phyloP scores from a whole-genome alignment of 1,140 invertebrate genomes.

The Drosophila teissieri region DNA sequence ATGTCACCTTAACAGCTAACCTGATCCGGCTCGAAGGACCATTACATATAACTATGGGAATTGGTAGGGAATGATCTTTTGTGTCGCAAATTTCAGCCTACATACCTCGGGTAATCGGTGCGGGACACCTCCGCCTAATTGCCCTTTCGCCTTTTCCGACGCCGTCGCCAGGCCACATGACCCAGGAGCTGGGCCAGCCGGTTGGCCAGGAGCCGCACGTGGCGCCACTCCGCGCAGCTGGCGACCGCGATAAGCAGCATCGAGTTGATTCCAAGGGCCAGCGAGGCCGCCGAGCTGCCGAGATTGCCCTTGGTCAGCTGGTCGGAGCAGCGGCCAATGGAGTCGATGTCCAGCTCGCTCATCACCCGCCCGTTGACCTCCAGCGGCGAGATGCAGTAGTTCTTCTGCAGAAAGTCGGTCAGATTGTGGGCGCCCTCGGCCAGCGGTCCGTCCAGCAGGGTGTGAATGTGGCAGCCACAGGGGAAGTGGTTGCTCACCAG shows the following conservation, averaged over 20 bases:
- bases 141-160: conserved; percentile 64
- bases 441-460: conserved; percentile 89
- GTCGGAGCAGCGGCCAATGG: conserved; percentile 88
- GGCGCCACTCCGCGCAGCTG: conserved; percentile 70
- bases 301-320: conserved; percentile 88
- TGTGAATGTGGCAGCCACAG: conserved; percentile 92
- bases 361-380: conserved; percentile 91
- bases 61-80: too few relatives aligned
- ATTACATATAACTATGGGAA: background rate
- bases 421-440: conserved; percentile 87
- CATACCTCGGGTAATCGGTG: background rate
- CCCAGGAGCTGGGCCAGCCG: conserved; percentile 49
- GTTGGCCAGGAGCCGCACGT: conserved; percentile 40
- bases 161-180: conserved; percentile 58
- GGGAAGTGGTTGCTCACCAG: conserved; percentile 92
- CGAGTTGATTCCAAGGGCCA: conserved; percentile 70
- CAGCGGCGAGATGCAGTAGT: conserved; percentile 93
- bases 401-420: conserved; percentile 89
- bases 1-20: too few relatives aligned
- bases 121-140: conserved; percentile 25
- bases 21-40: background rate
- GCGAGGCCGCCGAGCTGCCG: conserved; percentile 85
- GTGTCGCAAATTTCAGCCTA: background rate
- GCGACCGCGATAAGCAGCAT: conserved; percentile 77
- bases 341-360: conserved; percentile 88